Evolutionary conservation across 2,797 vertebrate genomes (phyloP), one percentile per base, ranked within the genome.

Genomic region (Neoniphon sammara): DNA sequence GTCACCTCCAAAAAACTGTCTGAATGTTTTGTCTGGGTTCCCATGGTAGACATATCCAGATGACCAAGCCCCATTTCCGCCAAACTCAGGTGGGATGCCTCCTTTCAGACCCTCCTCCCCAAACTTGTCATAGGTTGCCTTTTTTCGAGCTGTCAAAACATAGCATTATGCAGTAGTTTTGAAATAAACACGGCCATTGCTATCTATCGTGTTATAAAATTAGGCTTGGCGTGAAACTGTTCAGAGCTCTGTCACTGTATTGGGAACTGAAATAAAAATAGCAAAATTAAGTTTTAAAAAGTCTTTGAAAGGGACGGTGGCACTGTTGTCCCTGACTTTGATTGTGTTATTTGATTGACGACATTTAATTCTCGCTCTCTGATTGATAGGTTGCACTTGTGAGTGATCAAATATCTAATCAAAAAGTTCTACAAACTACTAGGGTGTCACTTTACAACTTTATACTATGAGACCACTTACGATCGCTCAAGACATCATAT

Each of bases 51-150:
- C 78, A 0, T 99, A 99, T 78, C 95, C 95, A 0, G 79, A 83
- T 0, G 95, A 94, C 97, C 97, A 99, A 2, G 95, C 94, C 1
- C 94, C 95, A 9, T 84, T 89, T 0, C 25, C 81, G 1, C 92
- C 92, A 0, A 91, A 87, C 73, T 96, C 96, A 52, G 87, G 73
- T 2, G 97, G 97, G 77, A 97, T 93, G 0, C 98, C 98, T 0
- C 94, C 93, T 86, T 95, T 98, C 1, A 99, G 94, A 11, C 97
- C 97, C 36, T 97, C 96, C 23, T 96, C 95, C 4, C 96, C 97
- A 87, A 99, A 99, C 78, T 97, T 97, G 85, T 99, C 97, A 5
- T 97, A 99, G 3, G 94, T 95, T 30, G 95, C 95, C 90, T 95
- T 98, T 92, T 97, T 98, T 83, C 87, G 88, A 47, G 93, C 98